phyloP scores from a whole-genome alignment of 2,113 vertebrate species.

The Sinocyclocheilus anshuiensis region DNA sequence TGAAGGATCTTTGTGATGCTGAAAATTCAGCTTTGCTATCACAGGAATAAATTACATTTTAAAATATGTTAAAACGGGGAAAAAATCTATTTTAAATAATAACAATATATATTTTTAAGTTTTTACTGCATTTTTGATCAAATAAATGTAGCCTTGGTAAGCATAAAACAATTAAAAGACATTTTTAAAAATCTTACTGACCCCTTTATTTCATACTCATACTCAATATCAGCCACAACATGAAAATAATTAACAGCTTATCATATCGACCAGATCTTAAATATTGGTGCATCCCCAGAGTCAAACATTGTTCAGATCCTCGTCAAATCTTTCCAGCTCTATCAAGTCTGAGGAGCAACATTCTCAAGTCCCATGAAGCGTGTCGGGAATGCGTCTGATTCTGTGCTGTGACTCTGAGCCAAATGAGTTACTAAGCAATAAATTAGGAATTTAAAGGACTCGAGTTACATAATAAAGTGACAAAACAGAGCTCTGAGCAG shows the following conservation, averaged over 20 bases:
- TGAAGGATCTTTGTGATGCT: background rate
- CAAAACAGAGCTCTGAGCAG: conserved; percentile 33
- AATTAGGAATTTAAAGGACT: conserved; percentile 38
- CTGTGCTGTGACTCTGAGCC: conserved; percentile 40
- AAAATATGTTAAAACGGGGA: background rate
- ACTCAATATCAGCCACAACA: background rate
- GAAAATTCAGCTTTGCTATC: background rate
- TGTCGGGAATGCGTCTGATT: background rate
- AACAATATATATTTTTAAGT: too few relatives aligned
- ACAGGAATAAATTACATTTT: background rate
- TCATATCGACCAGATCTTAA: background rate
- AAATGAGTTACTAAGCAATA: conserved; percentile 20
- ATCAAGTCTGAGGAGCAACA: background rate
- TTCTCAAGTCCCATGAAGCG: conserved; percentile 14
- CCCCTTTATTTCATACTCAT: background rate
- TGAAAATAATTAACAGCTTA: background rate
- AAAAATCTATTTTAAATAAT: background rate
- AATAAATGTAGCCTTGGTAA: background rate
- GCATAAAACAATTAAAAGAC: background rate
- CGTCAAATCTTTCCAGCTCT: background rate
- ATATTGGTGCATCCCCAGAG: background rate
- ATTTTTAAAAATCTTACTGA: background rate
- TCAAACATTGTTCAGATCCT: conserved; percentile 2
- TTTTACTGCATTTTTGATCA: background rate
- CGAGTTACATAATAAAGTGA: conserved; percentile 43